Evolutionary conservation across 2,113 vertebrate genomes (phyloP), one percentile per base, ranked within the genome.

Genomic region (Sigmodon hispidus): DNA sequence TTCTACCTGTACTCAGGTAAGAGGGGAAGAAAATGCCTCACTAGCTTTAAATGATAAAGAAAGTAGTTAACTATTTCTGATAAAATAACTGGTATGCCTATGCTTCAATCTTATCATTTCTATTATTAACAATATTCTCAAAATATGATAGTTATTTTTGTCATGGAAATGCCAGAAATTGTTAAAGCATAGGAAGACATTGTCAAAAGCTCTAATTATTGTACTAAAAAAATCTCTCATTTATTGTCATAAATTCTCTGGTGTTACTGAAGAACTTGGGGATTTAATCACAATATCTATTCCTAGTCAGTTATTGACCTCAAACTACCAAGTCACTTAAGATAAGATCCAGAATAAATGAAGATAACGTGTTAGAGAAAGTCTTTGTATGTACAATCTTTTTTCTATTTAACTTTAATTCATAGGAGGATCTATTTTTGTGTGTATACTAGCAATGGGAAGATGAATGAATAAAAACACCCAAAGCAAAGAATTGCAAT

Each of bases 71-170:
- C 29, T 90, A 87, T 34, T 91, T 65, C 21, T 72, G n/a, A 26
- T n/a, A 67, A 75, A 81, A 92, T 76, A 96, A 95, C 87, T 22
- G 50, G 73, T 80, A 7, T 77, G 24, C 87, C 73, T 94, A 1
- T 87, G 48, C 16, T 11, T 94, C 69, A 81, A 81, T 75, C 65
- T 95, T 88, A 26, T 89, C 89, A 57, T 81, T 80, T 80, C 92
- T n/a, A 70, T n/a, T 88, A 57, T 88, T 93, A 69, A 87, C 88
- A 93, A 57, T 52, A 57, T 81, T 89, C 55, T 93, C 89, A 89
- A 97, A 93, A 93, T 94, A 85, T 80, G 94, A 91, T 91, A 88
- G 95, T 89, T 96, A 94, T 90, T 97, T 97, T 96, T 92, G 34
- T 96, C 59, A 96, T 59, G 90, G 88, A 96, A 97, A 96, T 97